Conservation (phyloP, 2,113 vertebrate genomes). For the Pseudolaguvia tuberculata region DNA sequence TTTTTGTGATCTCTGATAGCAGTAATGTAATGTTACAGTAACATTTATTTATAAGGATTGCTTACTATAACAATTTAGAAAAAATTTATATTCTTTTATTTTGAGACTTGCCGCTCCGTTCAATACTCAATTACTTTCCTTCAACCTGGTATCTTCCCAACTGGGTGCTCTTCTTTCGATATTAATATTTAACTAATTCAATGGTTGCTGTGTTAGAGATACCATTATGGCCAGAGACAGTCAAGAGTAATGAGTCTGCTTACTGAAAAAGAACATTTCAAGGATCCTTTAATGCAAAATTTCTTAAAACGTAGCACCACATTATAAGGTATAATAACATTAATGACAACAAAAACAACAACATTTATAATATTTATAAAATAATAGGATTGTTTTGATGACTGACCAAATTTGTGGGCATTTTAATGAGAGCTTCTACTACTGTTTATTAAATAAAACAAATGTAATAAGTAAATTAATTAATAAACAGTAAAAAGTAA, state of each 20-base stretch:
- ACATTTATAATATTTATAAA: neutral
- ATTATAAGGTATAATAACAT: neutral
- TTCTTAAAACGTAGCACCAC: slow-evolving; percentile 20
- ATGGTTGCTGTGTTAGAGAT: slow-evolving; percentile 44
- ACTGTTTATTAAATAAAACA: too few relatives aligned
- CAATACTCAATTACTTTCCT: slow-evolving; percentile 34
- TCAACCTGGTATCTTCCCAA: slow-evolving; percentile 33
- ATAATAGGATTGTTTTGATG: neutral
- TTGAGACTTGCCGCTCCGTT: slow-evolving; percentile 19
- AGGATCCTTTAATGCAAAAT: slow-evolving; percentile 20
- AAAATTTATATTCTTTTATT: slow-evolving; percentile 35
- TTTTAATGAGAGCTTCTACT: neutral
- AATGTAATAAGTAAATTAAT: too few relatives aligned
- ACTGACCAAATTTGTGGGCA: neutral
- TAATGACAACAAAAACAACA: neutral
- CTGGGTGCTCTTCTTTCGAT: slow-evolving; percentile 43
- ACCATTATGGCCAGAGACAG: slow-evolving; percentile 43
- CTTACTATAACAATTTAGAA: slow-evolving; percentile 20
- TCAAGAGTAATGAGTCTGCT: slow-evolving; percentile 44
- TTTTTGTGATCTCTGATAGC: slow-evolving; percentile 21
- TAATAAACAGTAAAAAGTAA: too few relatives aligned
- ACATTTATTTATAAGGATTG: slow-evolving; percentile 13
- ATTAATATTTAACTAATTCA: slow-evolving; percentile 53
- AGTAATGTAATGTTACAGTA: slow-evolving; percentile 30
- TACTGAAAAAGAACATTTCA: slow-evolving; percentile 33